Base-by-base conservation (phyloP, 1,140 invertebrate genomes). In the Eulimnadia texana region DNA sequence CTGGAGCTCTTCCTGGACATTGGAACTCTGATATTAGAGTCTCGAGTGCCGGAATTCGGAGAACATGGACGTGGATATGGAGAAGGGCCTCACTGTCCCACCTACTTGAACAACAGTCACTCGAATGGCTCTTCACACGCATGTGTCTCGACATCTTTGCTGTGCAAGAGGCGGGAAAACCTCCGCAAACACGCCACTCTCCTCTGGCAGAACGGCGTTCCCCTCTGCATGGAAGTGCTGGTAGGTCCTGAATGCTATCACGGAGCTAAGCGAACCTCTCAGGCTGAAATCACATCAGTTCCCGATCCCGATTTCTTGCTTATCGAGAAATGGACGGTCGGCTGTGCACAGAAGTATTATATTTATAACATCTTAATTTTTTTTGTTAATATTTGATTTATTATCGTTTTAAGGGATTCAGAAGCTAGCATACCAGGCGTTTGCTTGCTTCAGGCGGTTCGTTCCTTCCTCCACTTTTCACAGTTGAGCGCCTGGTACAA, bases 401-500 rank as follows among this genome's bases (percentile, higher is more conserved):
- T n/a, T n/a, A n/a, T n/a, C n/a, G n/a, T n/a, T 60, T 63, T 16
- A 33, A 67, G 67, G 24, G 63, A 64, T 2, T 58, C 63, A 27
- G 67, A 67, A 52, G 64, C 58, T 1, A 53, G 24, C 74, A 76
- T 66, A 72, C 82, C 27, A 81, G 84, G 66, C 85, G 85, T 72
- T 75, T 96, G 61, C 81, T 60, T 63, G 23, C 58, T 93, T 64
- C 90, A 91, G 72, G 93, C 92, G n/a, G 84, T 96, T 11, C 80
- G 91, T 57, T 96, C 92, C 3, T 90, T 93, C 71, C 79, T 96
- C n/a, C 90, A 94, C 77, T 97, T 97, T 76, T 95, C 92, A 0
- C 92, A 96, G 76, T 81, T 96, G 51, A 88, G 89, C 22, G 90
- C 92, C 25, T 97, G 92, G 92, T 73, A 81, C 50, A 81, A 77